phyloP scores from a whole-genome alignment of 2,113 vertebrate species.

The Sarotherodon lohbergeri region DNA sequence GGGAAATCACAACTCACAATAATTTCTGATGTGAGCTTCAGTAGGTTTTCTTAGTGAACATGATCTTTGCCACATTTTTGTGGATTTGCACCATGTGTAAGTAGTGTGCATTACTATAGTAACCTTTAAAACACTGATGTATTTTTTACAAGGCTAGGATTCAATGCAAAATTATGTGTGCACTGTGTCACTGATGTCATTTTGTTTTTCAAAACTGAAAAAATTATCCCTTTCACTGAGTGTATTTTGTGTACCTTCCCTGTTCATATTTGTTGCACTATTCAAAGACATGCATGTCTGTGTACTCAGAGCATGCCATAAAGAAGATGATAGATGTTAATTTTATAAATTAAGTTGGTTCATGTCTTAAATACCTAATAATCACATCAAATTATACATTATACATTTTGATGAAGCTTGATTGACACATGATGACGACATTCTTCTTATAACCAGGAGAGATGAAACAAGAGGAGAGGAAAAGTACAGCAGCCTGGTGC shows the following conservation, averaged over 20 bases:
- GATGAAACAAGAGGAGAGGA: neutral
- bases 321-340: neutral
- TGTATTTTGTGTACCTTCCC: neutral
- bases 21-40: too few species aligned
- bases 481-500: neutral
- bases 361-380: neutral
- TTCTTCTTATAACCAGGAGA: neutral
- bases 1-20: too few species aligned
- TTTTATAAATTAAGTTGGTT: neutral
- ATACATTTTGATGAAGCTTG: neutral
- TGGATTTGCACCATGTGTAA: neutral
- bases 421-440: neutral
- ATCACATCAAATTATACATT: neutral
- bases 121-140: neutral
- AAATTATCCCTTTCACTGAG: neutral
- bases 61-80: neutral
- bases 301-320: neutral
- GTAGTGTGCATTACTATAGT: neutral
- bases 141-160: neutral
- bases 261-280: neutral
- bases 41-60: neutral
- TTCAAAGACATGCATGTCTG: neutral
- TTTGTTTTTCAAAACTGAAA: neutral
- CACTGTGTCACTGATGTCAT: neutral
- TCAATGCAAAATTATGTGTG: neutral